Evolutionary conservation across 2,888 invertebrate species (phyloP).

Genomic region (Phrixothrix hirtus): DNA sequence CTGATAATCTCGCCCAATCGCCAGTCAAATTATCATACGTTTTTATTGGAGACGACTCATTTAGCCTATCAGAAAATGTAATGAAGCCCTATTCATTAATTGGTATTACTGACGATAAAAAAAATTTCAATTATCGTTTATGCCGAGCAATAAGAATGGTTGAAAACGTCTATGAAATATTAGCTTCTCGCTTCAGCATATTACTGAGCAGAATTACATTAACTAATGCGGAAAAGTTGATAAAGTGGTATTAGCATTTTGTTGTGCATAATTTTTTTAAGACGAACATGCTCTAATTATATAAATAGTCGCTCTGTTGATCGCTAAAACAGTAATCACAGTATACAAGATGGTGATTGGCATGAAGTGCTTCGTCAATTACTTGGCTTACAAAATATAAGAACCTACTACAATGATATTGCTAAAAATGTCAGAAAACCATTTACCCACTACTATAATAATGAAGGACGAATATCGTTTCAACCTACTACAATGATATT

Average conservation of each 20-base stretch:
- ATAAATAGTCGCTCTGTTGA: not conserved
- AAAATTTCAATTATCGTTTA: not conserved
- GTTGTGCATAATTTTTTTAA: too few species aligned
- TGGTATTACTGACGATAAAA: not conserved
- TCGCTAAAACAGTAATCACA: not conserved
- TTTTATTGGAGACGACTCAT: conserved; percentile 7
- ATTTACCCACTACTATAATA: conserved; percentile 6
- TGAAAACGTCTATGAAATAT: too few species aligned
- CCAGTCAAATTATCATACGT: conserved; percentile 5
- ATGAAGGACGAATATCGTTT: too few species aligned
- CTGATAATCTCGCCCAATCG: not conserved
- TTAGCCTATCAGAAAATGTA: conserved; percentile 1
- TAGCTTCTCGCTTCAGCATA: conserved; percentile 5
- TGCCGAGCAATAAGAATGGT: not conserved
- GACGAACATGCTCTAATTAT: conserved; percentile 1
- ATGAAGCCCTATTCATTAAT: conserved; percentile 6
- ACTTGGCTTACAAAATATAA: conserved; percentile 2
- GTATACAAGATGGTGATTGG: conserved; percentile 1
- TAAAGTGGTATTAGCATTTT: conserved; percentile 5
- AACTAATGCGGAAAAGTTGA: conserved; percentile 2
- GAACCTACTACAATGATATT: conserved; percentile 2
- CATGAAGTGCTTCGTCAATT: conserved; percentile 3
- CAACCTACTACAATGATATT: conserved; percentile 2
- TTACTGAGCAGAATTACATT: conserved; percentile 8
- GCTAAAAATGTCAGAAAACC: conserved; percentile 8